Base-by-base conservation (phyloP, 1,140 invertebrate genomes). In the Cydia fagiglandana region DNA sequence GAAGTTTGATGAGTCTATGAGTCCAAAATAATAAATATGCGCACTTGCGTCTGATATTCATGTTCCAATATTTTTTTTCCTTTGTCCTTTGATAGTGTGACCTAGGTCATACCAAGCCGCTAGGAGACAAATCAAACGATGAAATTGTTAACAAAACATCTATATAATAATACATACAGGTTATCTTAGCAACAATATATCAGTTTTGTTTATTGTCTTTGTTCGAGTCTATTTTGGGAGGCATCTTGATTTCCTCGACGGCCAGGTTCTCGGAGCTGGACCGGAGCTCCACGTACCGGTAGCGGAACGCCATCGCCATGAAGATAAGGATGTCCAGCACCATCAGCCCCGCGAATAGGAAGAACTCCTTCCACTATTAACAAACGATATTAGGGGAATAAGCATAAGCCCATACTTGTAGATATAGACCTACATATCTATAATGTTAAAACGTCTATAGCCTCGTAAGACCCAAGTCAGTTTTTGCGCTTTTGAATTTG, bases 261-360 rank as follows among this genome's bases (percentile, higher is more conserved):
- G 84, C 80, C 12, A 91, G 50, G 17, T 88, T 76, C 73, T 92
- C 88, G 24, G 79, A 80, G 76, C 89, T 91, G 38, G 89, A 89
- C 13, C 76, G 82, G 2, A 86, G 77, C 7, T 94, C 86, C 0
- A 94, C 92, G 81, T 97, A 97, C 81, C 95, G 95, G 83, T 97
- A 97, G 70, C 92, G 93, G 75, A 94, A 93, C 1, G 97, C 96
- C 94, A 99, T 95, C 0, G 95, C 85, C 64, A 95, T 95, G 85
- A 99, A 98, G 24, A 98, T 88, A 0, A 97, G 50, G 94, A 98
- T 97, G 81, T 97, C 97, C 0, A 95, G 83, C 64, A 96, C 88
- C 97, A 99, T 98, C 1, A 99, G 90, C 1, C 94, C 95, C 64
- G 97, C 96, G 89, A 98, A 99, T 0, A 99, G 89, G 92, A 98